phyloP scores from a whole-genome alignment of 2,888 invertebrate genomes.

The Lasioglossum villosulum region DNA sequence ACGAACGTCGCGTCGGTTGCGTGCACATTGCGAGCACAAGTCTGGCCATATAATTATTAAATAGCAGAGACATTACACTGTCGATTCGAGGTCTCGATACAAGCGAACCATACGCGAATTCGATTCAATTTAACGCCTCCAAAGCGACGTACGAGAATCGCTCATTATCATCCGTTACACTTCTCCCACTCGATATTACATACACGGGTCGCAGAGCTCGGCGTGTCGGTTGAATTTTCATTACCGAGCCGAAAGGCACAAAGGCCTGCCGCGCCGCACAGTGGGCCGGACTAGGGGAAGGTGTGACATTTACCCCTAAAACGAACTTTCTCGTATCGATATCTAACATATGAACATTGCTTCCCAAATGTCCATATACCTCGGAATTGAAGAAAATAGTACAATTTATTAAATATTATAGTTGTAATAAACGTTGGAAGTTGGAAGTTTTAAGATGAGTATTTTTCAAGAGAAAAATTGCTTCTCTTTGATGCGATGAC shows the following conservation, averaged over 20 bases:
- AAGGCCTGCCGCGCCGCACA: slow-evolving; percentile 12
- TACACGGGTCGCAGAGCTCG: slow-evolving; percentile 5
- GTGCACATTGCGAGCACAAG: not conserved
- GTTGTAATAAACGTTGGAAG: too few relatives aligned
- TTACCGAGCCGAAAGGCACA: slow-evolving; percentile 42
- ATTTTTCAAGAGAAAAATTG: too few relatives aligned
- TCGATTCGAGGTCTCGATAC: slow-evolving; percentile 27
- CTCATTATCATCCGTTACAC: slow-evolving; percentile 56
- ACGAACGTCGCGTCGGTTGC: too few relatives aligned
- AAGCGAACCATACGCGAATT: slow-evolving; percentile 25
- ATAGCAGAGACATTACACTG: not conserved
- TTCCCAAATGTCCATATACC: too few relatives aligned
- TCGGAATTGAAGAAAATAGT: too few relatives aligned
- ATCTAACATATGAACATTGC: too few relatives aligned
- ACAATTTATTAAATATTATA: too few relatives aligned
- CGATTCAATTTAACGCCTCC: slow-evolving; percentile 60
- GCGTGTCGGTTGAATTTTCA: slow-evolving; percentile 55
- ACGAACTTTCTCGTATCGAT: too few relatives aligned
- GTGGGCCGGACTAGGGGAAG: too few relatives aligned
- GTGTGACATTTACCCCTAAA: too few relatives aligned
- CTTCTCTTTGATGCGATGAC: too few relatives aligned
- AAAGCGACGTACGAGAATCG: slow-evolving; percentile 49
- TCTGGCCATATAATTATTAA: not conserved
- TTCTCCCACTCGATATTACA: slow-evolving; percentile 27
- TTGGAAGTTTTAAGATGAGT: too few relatives aligned